phyloP scores from a whole-genome alignment of 1,140 invertebrate species.

The Aphelinus atriplicis region DNA sequence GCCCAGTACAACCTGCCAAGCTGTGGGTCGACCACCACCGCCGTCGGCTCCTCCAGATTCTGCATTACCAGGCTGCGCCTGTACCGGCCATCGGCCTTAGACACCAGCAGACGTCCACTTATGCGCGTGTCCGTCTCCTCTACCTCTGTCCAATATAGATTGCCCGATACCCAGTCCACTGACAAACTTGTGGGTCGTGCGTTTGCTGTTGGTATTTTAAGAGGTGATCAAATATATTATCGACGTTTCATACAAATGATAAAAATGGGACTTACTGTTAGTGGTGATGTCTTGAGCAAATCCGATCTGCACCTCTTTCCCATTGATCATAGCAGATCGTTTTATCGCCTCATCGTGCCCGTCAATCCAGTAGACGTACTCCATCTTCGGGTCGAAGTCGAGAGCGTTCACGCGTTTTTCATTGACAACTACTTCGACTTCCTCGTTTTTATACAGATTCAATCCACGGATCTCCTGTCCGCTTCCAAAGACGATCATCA shows the following conservation, averaged over 20 bases:
- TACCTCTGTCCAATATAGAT: conserved; percentile 94
- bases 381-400: conserved; percentile 83
- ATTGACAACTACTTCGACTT: conserved; percentile 79
- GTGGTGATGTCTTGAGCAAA: conserved; percentile 89
- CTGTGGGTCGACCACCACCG: conserved; percentile 88
- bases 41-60: conserved; percentile 83
- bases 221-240: conserved; percentile 8
- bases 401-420: conserved; percentile 89
- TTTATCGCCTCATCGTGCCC: conserved; percentile 90
- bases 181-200: conserved; percentile 85
- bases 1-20: conserved; percentile 89
- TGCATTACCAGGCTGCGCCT: conserved; percentile 77
- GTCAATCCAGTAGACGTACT: conserved; percentile 95
- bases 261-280: conserved; percentile 65
- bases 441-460: conserved; percentile 72
- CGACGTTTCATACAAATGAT: conserved; percentile 17
- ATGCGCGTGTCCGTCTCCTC: conserved; percentile 71
- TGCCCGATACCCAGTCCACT: conserved; percentile 91
- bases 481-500: conserved; percentile 77
- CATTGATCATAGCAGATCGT: conserved; percentile 88
- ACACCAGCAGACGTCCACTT: conserved; percentile 83
- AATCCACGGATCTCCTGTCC: conserved; percentile 88
- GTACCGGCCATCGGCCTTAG: conserved; percentile 90
- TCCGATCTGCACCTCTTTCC: conserved; percentile 80
- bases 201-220: conserved; percentile 63